Conservation (phyloP, 2,888 invertebrate genomes). For the Euclidia mi region DNA sequence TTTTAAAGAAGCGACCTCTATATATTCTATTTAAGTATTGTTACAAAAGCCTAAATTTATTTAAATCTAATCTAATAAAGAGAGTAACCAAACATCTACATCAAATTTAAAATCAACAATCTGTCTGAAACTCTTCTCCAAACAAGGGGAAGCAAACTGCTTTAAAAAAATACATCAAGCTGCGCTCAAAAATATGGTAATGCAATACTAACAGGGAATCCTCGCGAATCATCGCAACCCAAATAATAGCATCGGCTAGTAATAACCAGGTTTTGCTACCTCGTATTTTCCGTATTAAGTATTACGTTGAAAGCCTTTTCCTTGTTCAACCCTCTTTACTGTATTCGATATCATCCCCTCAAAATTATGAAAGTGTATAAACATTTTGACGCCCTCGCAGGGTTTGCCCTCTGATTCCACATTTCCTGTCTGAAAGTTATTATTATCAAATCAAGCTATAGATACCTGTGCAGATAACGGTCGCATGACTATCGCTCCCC, state of each 20-base stretch:
- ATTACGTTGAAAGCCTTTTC: constrained; percentile 85
- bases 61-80: too few relatives aligned
- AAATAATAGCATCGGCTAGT: constrained; percentile 70
- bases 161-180: constrained; percentile 11
- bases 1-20: too few relatives aligned
- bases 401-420: constrained; percentile 79
- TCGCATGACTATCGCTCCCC: constrained; percentile 76
- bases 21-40: too few relatives aligned
- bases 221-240: constrained; percentile 59
- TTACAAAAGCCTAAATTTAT: too few relatives aligned
- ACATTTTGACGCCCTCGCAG: constrained; percentile 86
- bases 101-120: too few relatives aligned
- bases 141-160: neutral
- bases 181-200: constrained; percentile 58
- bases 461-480: constrained; percentile 84
- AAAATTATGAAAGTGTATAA: constrained; percentile 90
- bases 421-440: constrained; percentile 83
- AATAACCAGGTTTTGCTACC: constrained; percentile 80
- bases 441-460: constrained; percentile 89
- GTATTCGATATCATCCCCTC: constrained; percentile 86
- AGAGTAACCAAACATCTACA: too few relatives aligned
- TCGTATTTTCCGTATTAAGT: constrained; percentile 86
- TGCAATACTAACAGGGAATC: constrained; percentile 65
- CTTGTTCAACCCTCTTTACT: constrained; percentile 73
- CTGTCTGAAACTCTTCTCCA: too few relatives aligned